Conservation (phyloP, 2,797 vertebrate species). For the Notoglanidium macrostoma region DNA sequence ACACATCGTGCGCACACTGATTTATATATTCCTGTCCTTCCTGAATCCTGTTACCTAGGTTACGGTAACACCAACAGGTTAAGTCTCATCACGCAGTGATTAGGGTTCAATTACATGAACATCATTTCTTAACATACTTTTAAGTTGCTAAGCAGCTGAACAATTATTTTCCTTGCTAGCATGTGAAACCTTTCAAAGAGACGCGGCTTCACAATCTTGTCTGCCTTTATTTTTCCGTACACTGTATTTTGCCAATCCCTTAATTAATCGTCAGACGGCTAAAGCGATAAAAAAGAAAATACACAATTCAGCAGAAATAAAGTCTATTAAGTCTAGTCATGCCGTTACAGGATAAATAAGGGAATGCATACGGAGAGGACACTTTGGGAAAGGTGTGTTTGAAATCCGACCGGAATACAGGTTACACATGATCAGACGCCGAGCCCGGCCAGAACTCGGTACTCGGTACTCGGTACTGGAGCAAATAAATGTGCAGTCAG, state of each 20-base stretch:
- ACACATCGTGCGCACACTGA: background rate
- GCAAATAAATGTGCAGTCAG: background rate
- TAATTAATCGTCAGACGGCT: background rate
- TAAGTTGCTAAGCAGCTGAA: background rate
- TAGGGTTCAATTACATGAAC: background rate
- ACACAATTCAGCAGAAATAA: background rate
- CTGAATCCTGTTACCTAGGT: background rate
- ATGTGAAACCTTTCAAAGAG: too few species aligned
- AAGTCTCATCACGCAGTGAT: background rate
- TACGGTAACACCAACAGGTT: background rate
- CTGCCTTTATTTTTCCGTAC: background rate
- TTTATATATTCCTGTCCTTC: background rate
- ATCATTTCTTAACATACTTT: background rate
- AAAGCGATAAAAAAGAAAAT: background rate
- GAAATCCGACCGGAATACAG: background rate
- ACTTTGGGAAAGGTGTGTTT: constrained; percentile 37
- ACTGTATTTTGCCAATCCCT: background rate
- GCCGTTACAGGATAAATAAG: constrained; percentile 50
- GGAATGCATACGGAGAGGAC: constrained; percentile 3
- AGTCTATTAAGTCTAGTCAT: too few species aligned
- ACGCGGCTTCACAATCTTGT: background rate
- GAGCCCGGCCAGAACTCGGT: background rate
- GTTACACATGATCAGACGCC: background rate
- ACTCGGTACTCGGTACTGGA: background rate
- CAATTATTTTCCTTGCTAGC: background rate